A percentile compares a stretch with the other conserved stretches of the same genome.
Conservation (phyloP, 2,113 vertebrate genomes). For the Capreolus pygargus region DNA sequence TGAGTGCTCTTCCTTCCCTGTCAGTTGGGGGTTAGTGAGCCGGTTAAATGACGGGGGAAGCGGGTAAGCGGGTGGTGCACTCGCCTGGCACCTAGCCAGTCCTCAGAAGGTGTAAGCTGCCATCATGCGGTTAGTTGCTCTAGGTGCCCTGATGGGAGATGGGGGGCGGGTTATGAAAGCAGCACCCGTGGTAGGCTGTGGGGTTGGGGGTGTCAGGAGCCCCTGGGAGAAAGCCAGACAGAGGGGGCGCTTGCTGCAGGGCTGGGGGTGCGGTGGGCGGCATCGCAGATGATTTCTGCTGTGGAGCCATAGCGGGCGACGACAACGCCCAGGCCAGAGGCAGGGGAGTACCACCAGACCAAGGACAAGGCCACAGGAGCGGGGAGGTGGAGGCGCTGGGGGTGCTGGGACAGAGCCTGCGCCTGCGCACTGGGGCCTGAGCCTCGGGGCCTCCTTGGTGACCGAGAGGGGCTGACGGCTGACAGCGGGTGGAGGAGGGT, state of each 20-base stretch:
- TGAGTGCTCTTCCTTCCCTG: background rate
- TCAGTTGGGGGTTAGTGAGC: background rate
- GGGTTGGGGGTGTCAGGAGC: background rate
- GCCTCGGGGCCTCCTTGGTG: background rate
- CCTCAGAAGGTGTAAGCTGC: background rate
- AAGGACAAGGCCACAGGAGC: background rate
- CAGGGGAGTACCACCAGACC: background rate
- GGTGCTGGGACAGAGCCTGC: background rate
- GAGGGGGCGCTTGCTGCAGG: background rate
- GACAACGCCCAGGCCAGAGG: background rate
- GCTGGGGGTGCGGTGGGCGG: background rate
- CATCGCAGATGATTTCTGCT: accelerated
- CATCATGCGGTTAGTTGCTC: background rate
- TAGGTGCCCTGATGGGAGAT: background rate
- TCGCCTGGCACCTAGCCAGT: background rate
- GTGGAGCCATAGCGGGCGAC: background rate
- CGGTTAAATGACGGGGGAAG: background rate
- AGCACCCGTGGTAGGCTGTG: background rate
- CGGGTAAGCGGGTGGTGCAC: background rate
- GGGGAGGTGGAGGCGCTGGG: background rate
- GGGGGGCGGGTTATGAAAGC: background rate
- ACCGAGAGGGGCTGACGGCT: background rate
- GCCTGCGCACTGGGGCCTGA: background rate
- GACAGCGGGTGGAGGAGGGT: background rate
- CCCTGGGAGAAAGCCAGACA: background rate